Percentiles rank a stretch among this genome's conserved stretches.
phyloP scores from a whole-genome alignment of 2,797 vertebrate genomes.

The Coendou prehensilis region DNA sequence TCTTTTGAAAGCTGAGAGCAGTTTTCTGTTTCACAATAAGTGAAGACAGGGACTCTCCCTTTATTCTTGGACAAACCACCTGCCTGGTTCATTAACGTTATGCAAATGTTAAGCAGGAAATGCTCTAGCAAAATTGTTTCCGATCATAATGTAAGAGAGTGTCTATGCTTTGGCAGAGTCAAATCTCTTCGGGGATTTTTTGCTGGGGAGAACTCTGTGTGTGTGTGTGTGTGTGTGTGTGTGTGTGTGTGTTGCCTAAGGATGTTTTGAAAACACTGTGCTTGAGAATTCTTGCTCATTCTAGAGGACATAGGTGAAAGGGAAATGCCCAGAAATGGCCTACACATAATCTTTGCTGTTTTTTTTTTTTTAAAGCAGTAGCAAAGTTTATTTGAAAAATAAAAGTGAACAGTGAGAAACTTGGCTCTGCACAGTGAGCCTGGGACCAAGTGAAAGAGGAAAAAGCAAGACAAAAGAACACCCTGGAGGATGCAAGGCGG shows the following conservation, averaged over 20 bases:
- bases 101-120: constrained; percentile 54
- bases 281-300: neutral
- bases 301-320: neutral
- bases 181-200: constrained; percentile 30
- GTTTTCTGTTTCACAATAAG: constrained; percentile 50
- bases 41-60: neutral
- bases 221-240: neutral
- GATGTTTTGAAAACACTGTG: neutral
- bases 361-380: neutral
- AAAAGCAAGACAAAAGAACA: neutral
- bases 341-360: neutral
- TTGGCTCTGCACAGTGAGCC: neutral
- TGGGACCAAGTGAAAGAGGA: neutral
- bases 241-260: neutral
- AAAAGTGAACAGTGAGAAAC: neutral
- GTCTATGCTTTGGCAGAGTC: constrained; percentile 30
- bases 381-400: neutral
- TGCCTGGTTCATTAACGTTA: neutral
- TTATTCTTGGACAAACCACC: constrained; percentile 56
- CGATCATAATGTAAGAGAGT: neutral
- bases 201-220: neutral
- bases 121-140: neutral
- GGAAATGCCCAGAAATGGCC: neutral
- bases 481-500: neutral
- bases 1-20: constrained; percentile 51